These are phyloP conservation scores for Drosophila recens DNA, from an alignment of 2,888 invertebrate species.

Conservation along the genomic window DNA sequence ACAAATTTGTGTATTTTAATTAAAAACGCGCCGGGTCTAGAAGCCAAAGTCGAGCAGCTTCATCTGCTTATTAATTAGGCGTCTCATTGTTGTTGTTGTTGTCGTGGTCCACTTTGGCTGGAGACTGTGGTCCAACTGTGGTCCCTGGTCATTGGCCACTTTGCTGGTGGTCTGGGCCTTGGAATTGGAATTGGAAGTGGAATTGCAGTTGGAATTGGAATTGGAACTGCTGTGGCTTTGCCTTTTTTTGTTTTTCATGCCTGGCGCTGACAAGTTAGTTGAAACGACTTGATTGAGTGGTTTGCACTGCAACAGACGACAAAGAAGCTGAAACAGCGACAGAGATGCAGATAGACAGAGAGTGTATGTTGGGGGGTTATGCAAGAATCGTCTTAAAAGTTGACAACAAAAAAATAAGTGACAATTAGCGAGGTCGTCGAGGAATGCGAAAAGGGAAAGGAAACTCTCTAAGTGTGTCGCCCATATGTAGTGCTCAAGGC, in stretches of 20 bases:
- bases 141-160: conserved; percentile 49
- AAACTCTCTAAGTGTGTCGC: conserved; percentile 15
- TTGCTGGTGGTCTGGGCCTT: conserved; percentile 64
- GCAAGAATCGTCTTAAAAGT: conserved; percentile 19
- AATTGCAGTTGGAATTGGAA: conserved; percentile 29
- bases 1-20: conserved; percentile 82
- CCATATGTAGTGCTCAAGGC: conserved; percentile 57
- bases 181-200: conserved; percentile 4
- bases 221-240: conserved; percentile 29
- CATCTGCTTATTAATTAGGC: conserved; percentile 77
- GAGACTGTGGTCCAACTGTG: conserved; percentile 35
- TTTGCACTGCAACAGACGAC: conserved; percentile 26
- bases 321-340: conserved; percentile 1
- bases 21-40: conserved; percentile 69
- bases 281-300: conserved; percentile 60
- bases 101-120: conserved; percentile 27
- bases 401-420: background rate
- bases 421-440: conserved; percentile 28
- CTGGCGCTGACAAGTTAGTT: conserved; percentile 60
- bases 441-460: conserved; percentile 33
- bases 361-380: conserved; percentile 12
- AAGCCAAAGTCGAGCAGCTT: conserved; percentile 63
- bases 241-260: conserved; percentile 35
- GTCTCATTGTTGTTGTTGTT: conserved; percentile 23
- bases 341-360: background rate